phyloP scores from a whole-genome alignment of 2,888 invertebrate genomes.

The Cantharis flavilabris region DNA sequence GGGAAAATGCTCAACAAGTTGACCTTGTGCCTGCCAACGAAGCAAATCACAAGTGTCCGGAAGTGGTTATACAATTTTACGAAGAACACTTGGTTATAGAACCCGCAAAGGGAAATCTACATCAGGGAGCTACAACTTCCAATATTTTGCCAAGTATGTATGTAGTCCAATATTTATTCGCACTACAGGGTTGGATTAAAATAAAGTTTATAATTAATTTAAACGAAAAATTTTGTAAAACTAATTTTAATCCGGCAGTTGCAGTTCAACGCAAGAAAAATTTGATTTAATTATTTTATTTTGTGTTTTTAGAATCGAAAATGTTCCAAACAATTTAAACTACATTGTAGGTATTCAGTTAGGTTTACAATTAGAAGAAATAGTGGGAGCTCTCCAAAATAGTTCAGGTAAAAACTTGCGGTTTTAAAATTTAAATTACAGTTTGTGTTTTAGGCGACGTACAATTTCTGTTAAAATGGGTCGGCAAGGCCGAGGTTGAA shows the following conservation, averaged over 20 bases:
- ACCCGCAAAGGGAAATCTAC: not conserved
- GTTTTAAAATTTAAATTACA: not conserved
- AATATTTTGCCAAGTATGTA: not conserved
- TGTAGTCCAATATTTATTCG: not conserved
- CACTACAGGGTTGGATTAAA: not conserved
- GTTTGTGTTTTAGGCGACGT: not conserved
- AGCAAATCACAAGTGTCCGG: constrained; percentile 69
- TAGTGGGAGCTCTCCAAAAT: not conserved
- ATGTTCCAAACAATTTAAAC: not conserved
- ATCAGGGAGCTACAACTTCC: not conserved
- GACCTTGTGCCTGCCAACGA: constrained; percentile 70
- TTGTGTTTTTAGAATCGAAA: not conserved
- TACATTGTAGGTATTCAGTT: not conserved
- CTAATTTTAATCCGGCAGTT: not conserved
- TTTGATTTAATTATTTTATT: not conserved
- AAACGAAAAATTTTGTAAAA: not conserved
- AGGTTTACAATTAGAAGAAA: not conserved
- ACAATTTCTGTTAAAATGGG: not conserved
- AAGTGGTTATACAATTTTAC: constrained; percentile 71
- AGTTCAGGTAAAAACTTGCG: not conserved
- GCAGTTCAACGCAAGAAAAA: not conserved
- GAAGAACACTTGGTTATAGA: constrained; percentile 65
- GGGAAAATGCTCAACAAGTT: constrained; percentile 70
- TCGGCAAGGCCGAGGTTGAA: not conserved
- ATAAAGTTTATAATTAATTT: not conserved